phyloP scores from a whole-genome alignment of 2,113 vertebrate species.

The Grallaria varia region DNA sequence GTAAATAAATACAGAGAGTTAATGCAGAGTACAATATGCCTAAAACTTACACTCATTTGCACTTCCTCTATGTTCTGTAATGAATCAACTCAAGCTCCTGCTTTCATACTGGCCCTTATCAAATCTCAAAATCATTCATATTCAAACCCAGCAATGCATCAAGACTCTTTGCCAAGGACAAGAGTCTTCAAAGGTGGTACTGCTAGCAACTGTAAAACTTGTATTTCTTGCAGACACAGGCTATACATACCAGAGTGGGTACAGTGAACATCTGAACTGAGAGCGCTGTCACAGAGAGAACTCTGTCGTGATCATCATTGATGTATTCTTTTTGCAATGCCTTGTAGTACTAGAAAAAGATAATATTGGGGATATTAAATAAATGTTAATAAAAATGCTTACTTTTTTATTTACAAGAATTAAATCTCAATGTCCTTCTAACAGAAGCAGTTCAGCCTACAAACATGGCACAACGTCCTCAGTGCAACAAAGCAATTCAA shows the following conservation, averaged over 20 bases:
- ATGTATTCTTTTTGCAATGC: slow-evolving; percentile 93
- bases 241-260: slow-evolving; percentile 87
- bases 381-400: not conserved
- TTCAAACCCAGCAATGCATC: not conserved
- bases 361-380: not conserved
- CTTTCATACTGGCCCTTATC: not conserved
- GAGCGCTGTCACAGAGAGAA: slow-evolving; percentile 90
- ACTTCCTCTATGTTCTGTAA: not conserved
- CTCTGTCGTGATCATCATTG: slow-evolving; percentile 92
- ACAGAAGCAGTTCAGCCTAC: not conserved
- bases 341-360: slow-evolving; percentile 85
- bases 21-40: not conserved
- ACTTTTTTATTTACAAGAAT: not conserved
- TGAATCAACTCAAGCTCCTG: not conserved
- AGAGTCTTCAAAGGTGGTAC: not conserved
- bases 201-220: not conserved
- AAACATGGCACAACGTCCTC: not conserved
- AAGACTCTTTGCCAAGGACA: not conserved
- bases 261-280: slow-evolving; percentile 99
- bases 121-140: not conserved
- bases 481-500: not conserved
- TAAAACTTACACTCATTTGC: not conserved
- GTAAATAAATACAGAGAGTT: not conserved
- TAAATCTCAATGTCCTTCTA: not conserved
- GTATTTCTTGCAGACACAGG: not conserved